phyloP scores from a whole-genome alignment of 2,113 vertebrate genomes.

The Hoplias malabaricus region DNA sequence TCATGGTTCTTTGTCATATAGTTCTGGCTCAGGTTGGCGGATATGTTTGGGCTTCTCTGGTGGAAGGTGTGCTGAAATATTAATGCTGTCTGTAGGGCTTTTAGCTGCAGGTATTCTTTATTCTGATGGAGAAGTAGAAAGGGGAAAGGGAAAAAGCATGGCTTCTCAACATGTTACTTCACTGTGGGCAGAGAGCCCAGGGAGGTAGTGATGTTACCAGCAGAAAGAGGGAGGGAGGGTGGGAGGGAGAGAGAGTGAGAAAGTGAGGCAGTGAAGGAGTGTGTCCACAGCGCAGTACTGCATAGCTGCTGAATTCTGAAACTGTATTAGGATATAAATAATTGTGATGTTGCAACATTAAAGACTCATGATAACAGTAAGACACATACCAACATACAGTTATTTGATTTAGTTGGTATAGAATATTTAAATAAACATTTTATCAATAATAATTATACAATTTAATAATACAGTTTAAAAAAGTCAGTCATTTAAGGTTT shows the following conservation, averaged over 20 bases:
- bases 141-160: constrained; percentile 12
- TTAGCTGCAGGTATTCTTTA: constrained; percentile 27
- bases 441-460: no score
- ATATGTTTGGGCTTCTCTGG: constrained; percentile 3
- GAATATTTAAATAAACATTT: no score
- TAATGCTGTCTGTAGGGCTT: constrained; percentile 32
- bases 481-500: no score
- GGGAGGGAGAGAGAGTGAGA: no score
- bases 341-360: background rate
- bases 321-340: background rate
- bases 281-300: background rate
- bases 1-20: constrained; percentile 4
- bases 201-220: background rate
- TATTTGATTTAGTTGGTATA: no score
- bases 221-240: no score
- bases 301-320: background rate
- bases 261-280: background rate
- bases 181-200: background rate
- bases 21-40: constrained; percentile 12
- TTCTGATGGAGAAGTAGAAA: constrained; percentile 15
- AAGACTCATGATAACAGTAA: no score
- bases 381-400: no score
- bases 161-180: constrained; percentile 1
- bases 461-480: no score
- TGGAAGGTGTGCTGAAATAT: constrained; percentile 44